Conservation (phyloP, 2,113 vertebrate genomes). For the Grammomys dolichurus region DNA sequence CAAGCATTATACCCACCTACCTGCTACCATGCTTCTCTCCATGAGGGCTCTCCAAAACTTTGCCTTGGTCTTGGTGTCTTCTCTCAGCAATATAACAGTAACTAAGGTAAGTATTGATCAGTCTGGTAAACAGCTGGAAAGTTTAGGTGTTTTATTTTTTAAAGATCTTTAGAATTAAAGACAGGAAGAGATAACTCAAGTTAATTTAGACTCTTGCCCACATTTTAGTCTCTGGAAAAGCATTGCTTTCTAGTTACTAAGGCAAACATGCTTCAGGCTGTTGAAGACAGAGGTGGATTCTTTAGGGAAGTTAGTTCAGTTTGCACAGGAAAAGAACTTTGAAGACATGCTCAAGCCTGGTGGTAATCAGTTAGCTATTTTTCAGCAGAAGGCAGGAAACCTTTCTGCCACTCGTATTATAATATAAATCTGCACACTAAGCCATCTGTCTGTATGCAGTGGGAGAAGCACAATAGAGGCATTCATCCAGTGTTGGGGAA, state of each 20-base stretch:
- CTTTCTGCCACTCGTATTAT: neutral
- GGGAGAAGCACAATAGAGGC: no score
- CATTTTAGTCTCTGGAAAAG: neutral
- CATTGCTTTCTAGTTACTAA: neutral
- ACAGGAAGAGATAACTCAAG: neutral
- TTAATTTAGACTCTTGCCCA: neutral
- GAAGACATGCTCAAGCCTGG: neutral
- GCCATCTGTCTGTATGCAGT: neutral
- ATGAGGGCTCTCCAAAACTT: neutral
- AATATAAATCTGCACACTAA: neutral
- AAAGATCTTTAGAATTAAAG: neutral
- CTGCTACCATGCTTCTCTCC: neutral
- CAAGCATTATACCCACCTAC: neutral
- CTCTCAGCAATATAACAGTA: neutral
- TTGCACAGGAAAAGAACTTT: neutral
- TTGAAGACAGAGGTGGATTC: neutral
- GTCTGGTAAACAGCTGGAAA: neutral
- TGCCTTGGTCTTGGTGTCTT: neutral
- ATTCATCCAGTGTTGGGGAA: neutral
- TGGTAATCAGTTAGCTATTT: neutral
- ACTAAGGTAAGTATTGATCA: neutral
- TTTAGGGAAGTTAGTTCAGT: neutral
- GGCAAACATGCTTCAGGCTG: neutral
- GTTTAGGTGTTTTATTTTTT: neutral
- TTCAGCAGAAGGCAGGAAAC: neutral